phyloP scores from a whole-genome alignment of 2,888 invertebrate species.

The Artemia sp. region DNA sequence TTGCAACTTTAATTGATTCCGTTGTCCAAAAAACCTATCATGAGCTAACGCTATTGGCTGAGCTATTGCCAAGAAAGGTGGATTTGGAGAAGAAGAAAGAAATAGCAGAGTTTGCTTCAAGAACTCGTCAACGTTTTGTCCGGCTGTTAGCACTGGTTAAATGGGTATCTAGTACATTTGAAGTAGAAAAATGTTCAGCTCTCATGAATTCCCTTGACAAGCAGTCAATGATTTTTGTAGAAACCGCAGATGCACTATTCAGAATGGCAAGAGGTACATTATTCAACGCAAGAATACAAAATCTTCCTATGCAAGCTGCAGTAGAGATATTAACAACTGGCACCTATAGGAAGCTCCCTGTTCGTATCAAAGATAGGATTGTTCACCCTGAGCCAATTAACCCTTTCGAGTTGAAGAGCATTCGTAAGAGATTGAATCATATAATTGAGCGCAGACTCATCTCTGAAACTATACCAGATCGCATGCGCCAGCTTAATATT shows the following conservation, averaged over 20 bases:
- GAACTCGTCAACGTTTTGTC: conserved; percentile 86
- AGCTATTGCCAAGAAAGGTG: conserved; percentile 92
- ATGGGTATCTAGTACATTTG: conserved; percentile 96
- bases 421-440: conserved; percentile 62
- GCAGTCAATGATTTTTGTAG: conserved; percentile 85
- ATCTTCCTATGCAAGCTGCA: conserved; percentile 94
- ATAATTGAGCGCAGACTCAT: conserved; percentile 88
- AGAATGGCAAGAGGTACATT: conserved; percentile 88
- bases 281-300: conserved; percentile 82
- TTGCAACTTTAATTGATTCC: conserved; percentile 83
- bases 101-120: conserved; percentile 86
- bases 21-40: conserved; percentile 95
- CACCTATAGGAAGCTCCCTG: conserved; percentile 79
- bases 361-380: conserved; percentile 78
- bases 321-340: conserved; percentile 95
- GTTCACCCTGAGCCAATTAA: conserved; percentile 89
- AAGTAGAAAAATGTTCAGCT: conserved; percentile 91
- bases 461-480: conserved; percentile 70
- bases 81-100: conserved; percentile 98
- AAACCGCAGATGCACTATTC: conserved; percentile 90
- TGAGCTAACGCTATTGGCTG: conserved; percentile 84
- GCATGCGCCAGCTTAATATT: conserved; percentile 76
- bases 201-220: conserved; percentile 40
- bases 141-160: conserved; percentile 86
- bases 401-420: conserved; percentile 59